Conservation (phyloP, 2,888 invertebrate species). For the Leptopilina drosophilae region DNA sequence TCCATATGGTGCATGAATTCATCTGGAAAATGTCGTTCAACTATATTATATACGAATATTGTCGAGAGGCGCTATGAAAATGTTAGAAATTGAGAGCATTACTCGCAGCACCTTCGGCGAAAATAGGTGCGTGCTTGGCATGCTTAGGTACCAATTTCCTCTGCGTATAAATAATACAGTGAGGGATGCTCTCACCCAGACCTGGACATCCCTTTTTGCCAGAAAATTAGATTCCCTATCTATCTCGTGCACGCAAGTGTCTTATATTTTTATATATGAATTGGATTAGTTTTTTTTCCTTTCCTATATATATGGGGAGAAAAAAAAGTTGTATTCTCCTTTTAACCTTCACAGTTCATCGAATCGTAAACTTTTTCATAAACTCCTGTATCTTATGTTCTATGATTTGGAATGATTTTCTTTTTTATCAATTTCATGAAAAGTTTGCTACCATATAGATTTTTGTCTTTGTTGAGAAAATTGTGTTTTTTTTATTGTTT, state of each 20-base stretch:
- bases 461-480: neutral
- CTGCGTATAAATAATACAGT: constrained; percentile 74
- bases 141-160: constrained; percentile 74
- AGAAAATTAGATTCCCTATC: constrained; percentile 77
- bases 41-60: constrained; percentile 64
- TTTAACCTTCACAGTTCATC: constrained; percentile 18
- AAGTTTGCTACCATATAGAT: no score
- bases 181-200: constrained; percentile 69
- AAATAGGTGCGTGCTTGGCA: constrained; percentile 72
- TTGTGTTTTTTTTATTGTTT: no score
- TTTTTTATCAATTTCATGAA: neutral
- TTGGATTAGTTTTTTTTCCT: constrained; percentile 3
- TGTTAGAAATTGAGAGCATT: constrained; percentile 63
- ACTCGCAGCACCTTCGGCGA: constrained; percentile 55
- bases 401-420: constrained; percentile 30
- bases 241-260: constrained; percentile 67
- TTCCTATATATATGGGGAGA: neutral
- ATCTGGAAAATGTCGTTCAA: constrained; percentile 51
- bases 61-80: constrained; percentile 56
- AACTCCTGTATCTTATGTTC: neutral
- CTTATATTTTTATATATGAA: constrained; percentile 1
- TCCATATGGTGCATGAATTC: constrained; percentile 17
- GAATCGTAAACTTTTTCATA: constrained; percentile 33
- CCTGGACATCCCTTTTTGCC: constrained; percentile 60
- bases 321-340: constrained; percentile 17